Evolutionary conservation across 1,140 invertebrate species (phyloP), one percentile per base, ranked within the genome.

Genomic region (Meteorus sp.): DNA sequence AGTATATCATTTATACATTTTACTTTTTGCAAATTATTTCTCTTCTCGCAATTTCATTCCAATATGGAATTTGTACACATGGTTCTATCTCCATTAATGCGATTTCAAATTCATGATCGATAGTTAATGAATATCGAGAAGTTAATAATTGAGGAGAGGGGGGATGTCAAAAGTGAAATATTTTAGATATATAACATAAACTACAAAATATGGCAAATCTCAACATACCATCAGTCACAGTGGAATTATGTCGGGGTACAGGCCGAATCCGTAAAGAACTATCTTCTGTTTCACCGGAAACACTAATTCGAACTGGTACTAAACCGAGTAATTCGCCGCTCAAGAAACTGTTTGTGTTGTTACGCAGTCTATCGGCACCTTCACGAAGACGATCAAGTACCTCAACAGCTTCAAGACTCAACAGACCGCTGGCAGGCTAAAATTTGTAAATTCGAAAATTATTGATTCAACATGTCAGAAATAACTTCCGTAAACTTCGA

Each of bases 291-390:
- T 81, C 79, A 39, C 77, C 75, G 9, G 79, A 76, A n/a, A 82
- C 78, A 55, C 74, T 81, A 45, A 82, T 82, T 64, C 77, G 74
- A 50, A 82, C 80, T 29, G 81, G 80, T 58, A 80, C 75, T 59
- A 80, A 68, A 63, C 76, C 73, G 61, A 84, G 77, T 68, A 86
- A 72, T 71, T 87, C 88, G 52, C 88, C 85, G 25, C 88, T 89
- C 3, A 91, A 75, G 66, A 90, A 85, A 73, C 86, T 89, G 72
- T 91, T 91, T 23, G 89, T 89, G 68, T 89, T 91, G 73, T 91
- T 91, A 25, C 88, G 84, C 55, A 89, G 81, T 71, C 88, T 85
- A 60, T 92, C 89, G 20, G 83, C 81, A 25, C 85, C 85, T 69
- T 88, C 85, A 35, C 84, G 77, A 61, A 86, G 83, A 66, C 86